These are phyloP conservation scores for Scomber colias DNA, from an alignment of 2,113 vertebrate species.

Conservation along the genomic window DNA sequence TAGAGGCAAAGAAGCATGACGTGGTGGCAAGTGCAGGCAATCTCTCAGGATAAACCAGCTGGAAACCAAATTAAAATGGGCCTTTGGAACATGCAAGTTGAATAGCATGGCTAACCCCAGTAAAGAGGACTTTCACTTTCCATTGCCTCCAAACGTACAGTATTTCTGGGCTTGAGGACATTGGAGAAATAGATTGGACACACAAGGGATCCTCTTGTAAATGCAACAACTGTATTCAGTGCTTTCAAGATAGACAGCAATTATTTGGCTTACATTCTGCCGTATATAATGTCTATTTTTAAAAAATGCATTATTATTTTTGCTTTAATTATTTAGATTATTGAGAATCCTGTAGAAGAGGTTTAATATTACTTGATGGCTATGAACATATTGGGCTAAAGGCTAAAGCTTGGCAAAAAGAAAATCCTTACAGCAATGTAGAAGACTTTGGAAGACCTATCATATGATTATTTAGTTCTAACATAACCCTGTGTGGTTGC, in stretches of 20 bases:
- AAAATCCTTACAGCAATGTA: neutral
- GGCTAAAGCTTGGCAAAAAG: neutral
- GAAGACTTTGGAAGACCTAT: neutral
- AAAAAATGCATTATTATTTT: neutral
- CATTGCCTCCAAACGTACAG: conserved; percentile 20
- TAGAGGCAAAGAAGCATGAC: conserved; percentile 74
- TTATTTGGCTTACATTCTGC: conserved; percentile 4
- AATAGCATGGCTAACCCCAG: conserved; percentile 46
- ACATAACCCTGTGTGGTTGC: too few species aligned
- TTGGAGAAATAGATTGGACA: conserved; percentile 51
- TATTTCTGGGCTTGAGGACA: conserved; percentile 28
- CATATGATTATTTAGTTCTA: too few species aligned
- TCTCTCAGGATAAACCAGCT: conserved; percentile 74
- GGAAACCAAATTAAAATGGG: conserved; percentile 78
- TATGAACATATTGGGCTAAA: neutral
- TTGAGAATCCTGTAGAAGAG: neutral
- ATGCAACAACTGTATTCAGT: conserved; percentile 26
- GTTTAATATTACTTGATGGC: neutral
- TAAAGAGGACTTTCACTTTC: conserved; percentile 54
- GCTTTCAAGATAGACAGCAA: conserved; percentile 6
- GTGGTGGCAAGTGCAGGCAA: conserved; percentile 64
- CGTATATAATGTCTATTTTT: neutral
- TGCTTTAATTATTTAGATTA: neutral
- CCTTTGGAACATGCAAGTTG: conserved; percentile 56
- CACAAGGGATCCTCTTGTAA: conserved; percentile 33